A percentile compares a stretch with the other conserved stretches of the same genome.
These are phyloP conservation scores for Ranitomeya variabilis DNA, from an alignment of 2,113 vertebrate species.

Conservation along the genomic window DNA sequence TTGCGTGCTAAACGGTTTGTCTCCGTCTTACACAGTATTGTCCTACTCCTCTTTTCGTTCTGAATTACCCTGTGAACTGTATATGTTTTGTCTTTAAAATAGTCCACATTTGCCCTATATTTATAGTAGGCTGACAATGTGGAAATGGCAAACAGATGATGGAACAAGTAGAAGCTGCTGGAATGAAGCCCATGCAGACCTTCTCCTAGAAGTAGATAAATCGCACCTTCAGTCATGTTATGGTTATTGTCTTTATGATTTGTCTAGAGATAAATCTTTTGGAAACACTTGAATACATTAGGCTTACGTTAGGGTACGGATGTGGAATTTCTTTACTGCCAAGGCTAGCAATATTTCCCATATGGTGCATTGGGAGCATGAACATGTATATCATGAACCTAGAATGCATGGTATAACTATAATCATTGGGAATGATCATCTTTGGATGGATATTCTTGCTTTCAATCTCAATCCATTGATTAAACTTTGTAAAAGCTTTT, in stretches of 20 bases:
- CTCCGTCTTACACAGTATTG: not conserved
- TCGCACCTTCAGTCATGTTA: not conserved
- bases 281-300: not conserved
- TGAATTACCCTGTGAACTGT: not conserved
- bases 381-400: not conserved
- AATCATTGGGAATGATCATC: not conserved
- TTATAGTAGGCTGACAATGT: conserved; percentile 2
- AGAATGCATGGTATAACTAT: too few relatives aligned
- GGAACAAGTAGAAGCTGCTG: not conserved
- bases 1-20: conserved; percentile 13
- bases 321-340: not conserved
- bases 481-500: too few relatives aligned
- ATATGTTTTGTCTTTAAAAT: not conserved
- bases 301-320: not conserved
- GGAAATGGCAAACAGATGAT: conserved; percentile 19
- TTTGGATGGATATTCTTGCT: not conserved
- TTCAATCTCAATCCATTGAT: too few relatives aligned
- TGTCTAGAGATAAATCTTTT: not conserved
- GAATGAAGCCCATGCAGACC: not conserved
- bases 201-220: not conserved
- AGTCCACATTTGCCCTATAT: not conserved
- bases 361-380: not conserved
- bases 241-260: not conserved
- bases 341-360: not conserved
- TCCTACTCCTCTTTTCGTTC: not conserved